A percentile compares a stretch with the other conserved stretches of the same genome.
Evolutionary conservation across 1,140 invertebrate species (phyloP).

Genomic region (Euschistus heros): DNA sequence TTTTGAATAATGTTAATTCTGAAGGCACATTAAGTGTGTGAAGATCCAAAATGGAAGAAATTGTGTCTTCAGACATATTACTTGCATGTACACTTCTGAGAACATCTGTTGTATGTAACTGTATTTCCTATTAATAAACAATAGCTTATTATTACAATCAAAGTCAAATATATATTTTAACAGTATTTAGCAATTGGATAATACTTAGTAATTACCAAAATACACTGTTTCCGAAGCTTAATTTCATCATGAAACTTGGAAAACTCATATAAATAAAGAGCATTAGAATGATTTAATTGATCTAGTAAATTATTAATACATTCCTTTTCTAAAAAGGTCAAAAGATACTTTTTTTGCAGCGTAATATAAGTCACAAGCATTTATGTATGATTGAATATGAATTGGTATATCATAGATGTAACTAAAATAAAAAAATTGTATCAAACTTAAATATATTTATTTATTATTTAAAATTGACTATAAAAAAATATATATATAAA

Average conservation of each 20-base stretch:
- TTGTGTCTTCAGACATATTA: slow-evolving; percentile 58
- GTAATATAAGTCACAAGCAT: slow-evolving; percentile 74
- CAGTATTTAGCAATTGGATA: neutral
- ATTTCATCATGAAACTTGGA: slow-evolving; percentile 72
- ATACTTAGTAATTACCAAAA: slow-evolving; percentile 42
- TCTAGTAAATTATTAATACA: slow-evolving; percentile 71
- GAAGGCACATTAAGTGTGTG: slow-evolving; percentile 57
- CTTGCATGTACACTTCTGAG: slow-evolving; percentile 60
- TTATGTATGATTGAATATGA: slow-evolving; percentile 63
- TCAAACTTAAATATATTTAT: neutral
- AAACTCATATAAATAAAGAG: slow-evolving; percentile 73
- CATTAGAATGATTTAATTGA: slow-evolving; percentile 65
- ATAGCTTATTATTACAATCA: too few relatives aligned
- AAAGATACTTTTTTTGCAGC: slow-evolving; percentile 80
- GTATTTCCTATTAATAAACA: slow-evolving; percentile 23
- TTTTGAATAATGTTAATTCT: slow-evolving; percentile 64
- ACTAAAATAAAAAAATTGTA: slow-evolving; percentile 34
- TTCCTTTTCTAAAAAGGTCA: slow-evolving; percentile 65
- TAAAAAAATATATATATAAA: slow-evolving; percentile 6
- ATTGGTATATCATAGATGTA: slow-evolving; percentile 76
- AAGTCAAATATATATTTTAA: neutral
- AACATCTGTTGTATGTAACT: slow-evolving; percentile 54
- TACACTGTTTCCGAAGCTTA: slow-evolving; percentile 64
- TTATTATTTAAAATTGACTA: slow-evolving; percentile 22
- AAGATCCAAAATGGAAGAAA: slow-evolving; percentile 61